Base-by-base conservation (phyloP, 2,888 invertebrate species). In the Heliconius ethilla region DNA sequence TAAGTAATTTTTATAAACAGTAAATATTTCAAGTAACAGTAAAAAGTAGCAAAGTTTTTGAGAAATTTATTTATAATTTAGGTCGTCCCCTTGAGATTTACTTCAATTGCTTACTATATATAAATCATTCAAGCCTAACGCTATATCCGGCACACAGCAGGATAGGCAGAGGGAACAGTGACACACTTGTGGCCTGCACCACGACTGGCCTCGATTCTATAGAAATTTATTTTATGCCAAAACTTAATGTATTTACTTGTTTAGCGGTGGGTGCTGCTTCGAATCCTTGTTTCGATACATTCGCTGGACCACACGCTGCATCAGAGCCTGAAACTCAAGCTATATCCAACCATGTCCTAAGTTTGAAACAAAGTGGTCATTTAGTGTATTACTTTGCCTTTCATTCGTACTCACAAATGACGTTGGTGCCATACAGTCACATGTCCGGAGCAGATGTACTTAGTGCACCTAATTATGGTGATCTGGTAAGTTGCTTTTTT, bases 391-490 rank as follows among this genome's bases (percentile, higher is more conserved):
- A 95, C 83, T 86, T 95, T 29, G 92, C 95, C 1, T 91, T 95
- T 84, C 95, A 96, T 85, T 95, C 95, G 2, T 95, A 93, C 83
- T 94, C 95, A 0, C 95, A 95, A 83, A 89, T 91, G 88, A 88
- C 94, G 51, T 82, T 95, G 70, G 86, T 94, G 27, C 94, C 95
- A 0, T 94, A 89, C 85, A 95, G 95, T 72, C 90, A 92, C 77
- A 84, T 85, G 0, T 79, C 83, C 0, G 90, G 89, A 0, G 40
- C 66, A 1, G 84, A 85, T 45, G 90, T 89, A 18, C 76, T 90
- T 15, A 82, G 89, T 81, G 87, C 87, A 0, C 78, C 85, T 3
- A 92, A 92, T 79, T 92, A 92, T 79, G 88, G 85, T 69, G 90
- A 92, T 77, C 79, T 92, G 85, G 93, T 92, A 82, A 87, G 86